Percentiles rank a stretch among this genome's conserved stretches.
Conservation (phyloP, 2,888 invertebrate species). For the Hypercompe scribonia region DNA sequence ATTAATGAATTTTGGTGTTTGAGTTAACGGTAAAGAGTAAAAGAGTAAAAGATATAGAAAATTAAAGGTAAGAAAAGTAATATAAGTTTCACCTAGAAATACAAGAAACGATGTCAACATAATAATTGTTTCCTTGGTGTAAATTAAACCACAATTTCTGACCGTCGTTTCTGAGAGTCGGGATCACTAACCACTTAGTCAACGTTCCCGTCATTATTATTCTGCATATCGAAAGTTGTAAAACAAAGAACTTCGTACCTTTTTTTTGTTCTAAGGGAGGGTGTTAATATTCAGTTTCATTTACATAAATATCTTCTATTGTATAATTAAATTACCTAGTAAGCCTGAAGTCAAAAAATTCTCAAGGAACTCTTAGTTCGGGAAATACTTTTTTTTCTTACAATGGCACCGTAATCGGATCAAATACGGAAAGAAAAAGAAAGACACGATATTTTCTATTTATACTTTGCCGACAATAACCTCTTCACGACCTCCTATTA, state of each 20-base stretch:
- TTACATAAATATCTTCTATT: neutral
- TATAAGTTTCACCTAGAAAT: too few relatives aligned
- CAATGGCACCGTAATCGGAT: conserved; percentile 12
- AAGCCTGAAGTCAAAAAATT: neutral
- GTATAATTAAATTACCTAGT: neutral
- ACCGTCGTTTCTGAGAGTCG: too few relatives aligned
- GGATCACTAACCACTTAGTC: neutral
- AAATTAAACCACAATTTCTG: neutral
- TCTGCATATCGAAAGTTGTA: neutral
- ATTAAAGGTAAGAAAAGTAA: too few relatives aligned
- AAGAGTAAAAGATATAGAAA: too few relatives aligned
- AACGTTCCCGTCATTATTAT: neutral
- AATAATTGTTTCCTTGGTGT: too few relatives aligned
- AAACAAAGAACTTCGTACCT: neutral
- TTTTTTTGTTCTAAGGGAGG: neutral
- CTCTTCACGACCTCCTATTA: neutral
- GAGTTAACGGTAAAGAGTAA: too few relatives aligned
- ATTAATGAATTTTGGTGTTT: too few relatives aligned
- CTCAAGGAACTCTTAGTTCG: neutral
- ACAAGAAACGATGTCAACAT: too few relatives aligned
- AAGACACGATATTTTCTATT: neutral
- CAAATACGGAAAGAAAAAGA: conserved; percentile 3
- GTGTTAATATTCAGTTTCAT: neutral
- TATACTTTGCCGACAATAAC: neutral
- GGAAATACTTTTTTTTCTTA: neutral